Evolutionary conservation across 2,113 vertebrate genomes (phyloP).

Genomic region (Hystrix cristata): DNA sequence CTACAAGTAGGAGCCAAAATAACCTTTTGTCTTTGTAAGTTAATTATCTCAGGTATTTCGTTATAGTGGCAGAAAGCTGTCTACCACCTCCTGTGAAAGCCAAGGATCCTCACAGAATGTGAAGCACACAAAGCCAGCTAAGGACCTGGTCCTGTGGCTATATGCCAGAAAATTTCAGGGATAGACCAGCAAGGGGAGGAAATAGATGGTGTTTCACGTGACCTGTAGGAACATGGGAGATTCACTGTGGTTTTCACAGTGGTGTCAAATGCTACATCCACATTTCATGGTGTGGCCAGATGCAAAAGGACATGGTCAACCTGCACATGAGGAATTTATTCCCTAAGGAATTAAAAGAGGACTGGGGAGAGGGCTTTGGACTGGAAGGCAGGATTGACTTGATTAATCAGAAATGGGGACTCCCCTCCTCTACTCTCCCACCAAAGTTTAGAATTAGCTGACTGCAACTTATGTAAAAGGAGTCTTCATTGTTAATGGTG

Average conservation of each 20-base stretch:
- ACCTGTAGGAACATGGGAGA: neutral
- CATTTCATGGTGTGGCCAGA: neutral
- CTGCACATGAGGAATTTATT: neutral
- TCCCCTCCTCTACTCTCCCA: neutral
- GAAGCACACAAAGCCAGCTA: neutral
- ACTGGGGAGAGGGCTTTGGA: neutral
- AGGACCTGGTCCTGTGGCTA: neutral
- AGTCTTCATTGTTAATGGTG: neutral
- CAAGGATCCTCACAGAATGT: conserved; percentile 4
- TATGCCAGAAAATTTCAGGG: neutral
- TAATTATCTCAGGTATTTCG: neutral
- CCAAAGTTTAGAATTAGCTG: neutral
- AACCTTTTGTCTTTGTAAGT: neutral
- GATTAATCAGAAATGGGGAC: neutral
- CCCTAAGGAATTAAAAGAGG: neutral
- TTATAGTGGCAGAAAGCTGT: neutral
- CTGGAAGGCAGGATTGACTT: neutral
- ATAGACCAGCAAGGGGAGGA: neutral
- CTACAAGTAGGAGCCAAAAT: neutral
- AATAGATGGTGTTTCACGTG: neutral
- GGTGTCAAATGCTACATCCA: neutral
- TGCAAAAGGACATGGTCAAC: neutral
- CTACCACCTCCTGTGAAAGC: neutral
- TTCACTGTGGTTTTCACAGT: neutral
- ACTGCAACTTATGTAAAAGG: neutral